phyloP scores from a whole-genome alignment of 2,797 vertebrate genomes.

The Hapalemur alaotrensis region DNA sequence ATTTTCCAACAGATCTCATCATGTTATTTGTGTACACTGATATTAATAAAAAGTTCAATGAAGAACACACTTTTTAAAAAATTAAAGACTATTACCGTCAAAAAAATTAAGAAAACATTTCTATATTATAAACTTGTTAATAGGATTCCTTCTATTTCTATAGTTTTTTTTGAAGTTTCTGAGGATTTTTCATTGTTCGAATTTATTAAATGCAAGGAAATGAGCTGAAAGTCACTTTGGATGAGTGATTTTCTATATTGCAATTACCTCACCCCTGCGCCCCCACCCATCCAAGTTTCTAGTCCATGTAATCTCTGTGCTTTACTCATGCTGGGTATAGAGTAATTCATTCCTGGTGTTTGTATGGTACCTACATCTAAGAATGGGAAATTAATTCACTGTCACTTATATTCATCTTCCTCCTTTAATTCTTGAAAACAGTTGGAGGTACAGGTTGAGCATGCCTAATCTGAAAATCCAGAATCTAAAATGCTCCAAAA shows the following conservation, averaged over 20 bases:
- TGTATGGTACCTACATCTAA: neutral
- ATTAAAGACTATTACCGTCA: slow-evolving; percentile 15
- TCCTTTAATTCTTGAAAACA: neutral
- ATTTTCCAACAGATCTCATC: slow-evolving; percentile 15
- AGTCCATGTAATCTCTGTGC: neutral
- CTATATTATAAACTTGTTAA: neutral
- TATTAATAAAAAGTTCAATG: neutral
- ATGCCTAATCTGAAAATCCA: neutral
- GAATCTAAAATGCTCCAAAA: neutral
- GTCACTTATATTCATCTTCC: neutral
- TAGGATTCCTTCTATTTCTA: slow-evolving; percentile 1
- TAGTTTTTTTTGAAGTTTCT: neutral
- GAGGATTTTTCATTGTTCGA: slow-evolving; percentile 28
- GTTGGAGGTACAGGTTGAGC: neutral
- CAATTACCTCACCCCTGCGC: neutral
- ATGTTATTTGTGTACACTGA: neutral
- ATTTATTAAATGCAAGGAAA: slow-evolving; percentile 24
- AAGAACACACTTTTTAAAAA: neutral
- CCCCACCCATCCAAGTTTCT: neutral
- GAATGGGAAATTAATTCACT: neutral
- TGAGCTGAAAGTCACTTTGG: neutral
- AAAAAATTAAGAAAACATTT: slow-evolving; percentile 19
- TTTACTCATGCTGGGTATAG: neutral
- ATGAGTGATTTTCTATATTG: neutral
- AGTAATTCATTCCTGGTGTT: neutral